Evolutionary conservation across 1,140 invertebrate genomes (phyloP).

Genomic region (Apocrypta bakeri): DNA sequence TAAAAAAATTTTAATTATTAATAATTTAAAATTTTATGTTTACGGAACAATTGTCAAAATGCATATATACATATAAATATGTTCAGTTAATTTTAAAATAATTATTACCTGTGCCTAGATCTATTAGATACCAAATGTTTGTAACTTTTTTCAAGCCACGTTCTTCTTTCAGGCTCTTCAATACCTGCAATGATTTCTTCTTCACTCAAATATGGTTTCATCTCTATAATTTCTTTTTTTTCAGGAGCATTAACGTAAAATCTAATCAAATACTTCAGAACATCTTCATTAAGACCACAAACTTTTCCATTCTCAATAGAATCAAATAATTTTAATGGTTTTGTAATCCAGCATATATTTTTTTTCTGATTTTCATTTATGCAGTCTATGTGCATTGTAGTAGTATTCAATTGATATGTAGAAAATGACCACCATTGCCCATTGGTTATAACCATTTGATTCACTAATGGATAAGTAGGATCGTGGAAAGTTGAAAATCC

Average conservation of each 20-base stretch:
- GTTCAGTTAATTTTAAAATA: background rate
- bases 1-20: conserved; percentile 52
- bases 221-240: conserved; percentile 77
- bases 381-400: conserved; percentile 78
- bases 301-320: conserved; percentile 82
- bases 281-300: conserved; percentile 87
- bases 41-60: too few relatives aligned
- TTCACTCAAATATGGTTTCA: conserved; percentile 83
- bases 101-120: conserved; percentile 73
- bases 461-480: conserved; percentile 89
- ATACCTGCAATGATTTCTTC: conserved; percentile 80
- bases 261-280: conserved; percentile 83
- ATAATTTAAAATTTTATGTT: conserved; percentile 19
- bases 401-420: conserved; percentile 92
- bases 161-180: conserved; percentile 78
- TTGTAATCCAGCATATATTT: conserved; percentile 89
- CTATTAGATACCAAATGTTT: conserved; percentile 81
- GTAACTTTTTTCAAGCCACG: conserved; percentile 81
- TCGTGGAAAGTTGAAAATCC: conserved; percentile 92
- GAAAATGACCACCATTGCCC: conserved; percentile 89
- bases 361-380: conserved; percentile 79
- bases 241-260: conserved; percentile 84
- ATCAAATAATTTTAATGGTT: conserved; percentile 84
- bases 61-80: background rate
- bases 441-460: conserved; percentile 90